These are phyloP conservation scores for Salvelinus namaycush DNA, from an alignment of 2,113 vertebrate genomes.

Conservation along the genomic window DNA sequence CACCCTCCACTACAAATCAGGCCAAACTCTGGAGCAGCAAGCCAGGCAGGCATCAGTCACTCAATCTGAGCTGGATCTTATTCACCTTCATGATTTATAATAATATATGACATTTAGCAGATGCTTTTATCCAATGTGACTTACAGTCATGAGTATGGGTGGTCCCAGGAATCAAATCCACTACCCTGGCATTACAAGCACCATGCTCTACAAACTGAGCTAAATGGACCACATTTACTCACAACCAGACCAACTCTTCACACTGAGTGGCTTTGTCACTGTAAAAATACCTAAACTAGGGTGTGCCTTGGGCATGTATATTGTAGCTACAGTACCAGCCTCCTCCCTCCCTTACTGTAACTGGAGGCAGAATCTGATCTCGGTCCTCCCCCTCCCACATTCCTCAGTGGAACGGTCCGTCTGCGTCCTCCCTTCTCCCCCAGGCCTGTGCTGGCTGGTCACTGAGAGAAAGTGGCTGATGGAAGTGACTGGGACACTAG, in stretches of 20 bases:
- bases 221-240: constrained; percentile 34
- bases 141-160: too few relatives aligned
- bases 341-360: too few relatives aligned
- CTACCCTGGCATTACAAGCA: constrained; percentile 8
- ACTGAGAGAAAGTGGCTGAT: constrained; percentile 44
- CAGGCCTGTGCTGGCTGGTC: not conserved
- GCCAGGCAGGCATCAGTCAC: constrained; percentile 2
- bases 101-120: too few relatives aligned
- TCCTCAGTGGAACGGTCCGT: not conserved
- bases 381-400: not conserved
- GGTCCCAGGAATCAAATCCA: not conserved
- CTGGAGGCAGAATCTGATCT: not conserved
- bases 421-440: too few relatives aligned
- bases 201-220: constrained; percentile 9
- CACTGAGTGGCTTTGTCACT: not conserved
- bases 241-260: not conserved
- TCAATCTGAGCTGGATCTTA: constrained; percentile 21
- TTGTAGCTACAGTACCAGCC: not conserved
- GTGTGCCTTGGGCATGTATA: not conserved
- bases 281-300: too few relatives aligned
- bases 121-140: too few relatives aligned
- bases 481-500: constrained; percentile 68
- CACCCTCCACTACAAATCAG: not conserved
- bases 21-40: not conserved
- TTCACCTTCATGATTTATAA: constrained; percentile 40